Percentiles rank a stretch among this genome's conserved stretches.
These are phyloP conservation scores for Pterocles orientalis DNA, from an alignment of 2,113 vertebrate genomes.

Conservation along the genomic window DNA sequence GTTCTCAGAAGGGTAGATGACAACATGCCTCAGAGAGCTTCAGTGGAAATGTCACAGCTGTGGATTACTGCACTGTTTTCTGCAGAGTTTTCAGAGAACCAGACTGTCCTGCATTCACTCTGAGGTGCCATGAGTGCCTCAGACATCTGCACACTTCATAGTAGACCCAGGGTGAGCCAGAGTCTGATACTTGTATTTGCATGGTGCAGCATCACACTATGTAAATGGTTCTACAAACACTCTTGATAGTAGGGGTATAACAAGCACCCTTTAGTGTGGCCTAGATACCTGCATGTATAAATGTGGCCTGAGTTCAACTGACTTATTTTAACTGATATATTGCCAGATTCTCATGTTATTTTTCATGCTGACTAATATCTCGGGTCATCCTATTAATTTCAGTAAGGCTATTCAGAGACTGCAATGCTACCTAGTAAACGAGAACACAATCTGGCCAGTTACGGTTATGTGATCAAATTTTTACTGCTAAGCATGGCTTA, in stretches of 20 bases:
- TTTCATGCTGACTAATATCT: neutral
- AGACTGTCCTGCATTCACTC: neutral
- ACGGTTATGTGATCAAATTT: neutral
- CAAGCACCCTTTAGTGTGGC: neutral
- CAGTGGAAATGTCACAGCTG: neutral
- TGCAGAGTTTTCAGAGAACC: neutral
- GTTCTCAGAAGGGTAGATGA: neutral
- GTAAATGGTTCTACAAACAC: neutral
- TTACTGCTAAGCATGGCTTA: neutral
- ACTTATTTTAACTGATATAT: neutral
- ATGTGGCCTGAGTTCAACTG: neutral
- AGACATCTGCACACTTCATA: accelerated
- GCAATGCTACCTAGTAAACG: neutral
- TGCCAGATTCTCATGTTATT: neutral
- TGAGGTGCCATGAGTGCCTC: accelerated
- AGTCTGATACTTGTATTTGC: neutral
- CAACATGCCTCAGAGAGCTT: neutral
- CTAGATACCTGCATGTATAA: neutral
- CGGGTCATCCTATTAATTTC: neutral
- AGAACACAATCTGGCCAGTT: neutral
- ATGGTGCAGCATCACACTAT: neutral
- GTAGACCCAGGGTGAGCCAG: neutral
- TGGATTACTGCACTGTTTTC: neutral
- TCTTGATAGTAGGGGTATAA: neutral
- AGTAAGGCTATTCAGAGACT: neutral